Percentiles rank a stretch among this genome's conserved stretches.
phyloP scores from a whole-genome alignment of 2,797 vertebrate genomes.

The Taenioides sp. region DNA sequence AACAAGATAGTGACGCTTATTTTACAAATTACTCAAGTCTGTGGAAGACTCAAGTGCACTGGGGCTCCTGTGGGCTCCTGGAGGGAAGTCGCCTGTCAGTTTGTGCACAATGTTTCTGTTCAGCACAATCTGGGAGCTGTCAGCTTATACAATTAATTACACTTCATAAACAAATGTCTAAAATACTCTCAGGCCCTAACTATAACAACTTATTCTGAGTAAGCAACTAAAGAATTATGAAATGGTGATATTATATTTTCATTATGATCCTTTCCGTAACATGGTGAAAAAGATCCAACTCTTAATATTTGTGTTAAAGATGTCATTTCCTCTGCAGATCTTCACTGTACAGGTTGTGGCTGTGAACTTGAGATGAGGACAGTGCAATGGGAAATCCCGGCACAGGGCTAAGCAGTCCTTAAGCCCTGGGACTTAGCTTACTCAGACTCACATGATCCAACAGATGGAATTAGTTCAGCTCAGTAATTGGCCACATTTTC shows the following conservation, averaged over 20 bases:
- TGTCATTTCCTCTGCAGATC: background rate
- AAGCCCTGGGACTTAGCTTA: constrained; percentile 11
- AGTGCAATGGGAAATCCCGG: constrained; percentile 10
- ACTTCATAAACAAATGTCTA: background rate
- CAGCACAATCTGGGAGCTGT: constrained; percentile 20
- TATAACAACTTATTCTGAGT: background rate
- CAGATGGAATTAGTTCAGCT: constrained; percentile 4
- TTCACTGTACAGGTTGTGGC: background rate
- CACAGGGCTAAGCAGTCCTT: constrained; percentile 6
- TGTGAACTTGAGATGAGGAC: constrained; percentile 11
- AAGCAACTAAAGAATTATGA: background rate
- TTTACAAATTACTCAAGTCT: constrained; percentile 37
- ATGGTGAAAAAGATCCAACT: background rate
- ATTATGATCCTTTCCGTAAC: background rate
- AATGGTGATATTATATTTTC: background rate
- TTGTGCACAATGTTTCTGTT: constrained; percentile 12
- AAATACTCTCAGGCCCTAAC: too few relatives aligned
- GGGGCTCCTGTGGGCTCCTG: constrained; percentile 19
- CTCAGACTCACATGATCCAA: constrained; percentile 16
- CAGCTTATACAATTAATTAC: constrained; percentile 21
- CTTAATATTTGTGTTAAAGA: background rate
- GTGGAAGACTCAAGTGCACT: constrained; percentile 30
- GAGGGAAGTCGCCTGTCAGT: constrained; percentile 17
- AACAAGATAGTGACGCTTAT: constrained; percentile 41
- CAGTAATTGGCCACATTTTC: constrained; percentile 6